phyloP scores from a whole-genome alignment of 2,888 invertebrate genomes.

The Ennomos fuscantarius region DNA sequence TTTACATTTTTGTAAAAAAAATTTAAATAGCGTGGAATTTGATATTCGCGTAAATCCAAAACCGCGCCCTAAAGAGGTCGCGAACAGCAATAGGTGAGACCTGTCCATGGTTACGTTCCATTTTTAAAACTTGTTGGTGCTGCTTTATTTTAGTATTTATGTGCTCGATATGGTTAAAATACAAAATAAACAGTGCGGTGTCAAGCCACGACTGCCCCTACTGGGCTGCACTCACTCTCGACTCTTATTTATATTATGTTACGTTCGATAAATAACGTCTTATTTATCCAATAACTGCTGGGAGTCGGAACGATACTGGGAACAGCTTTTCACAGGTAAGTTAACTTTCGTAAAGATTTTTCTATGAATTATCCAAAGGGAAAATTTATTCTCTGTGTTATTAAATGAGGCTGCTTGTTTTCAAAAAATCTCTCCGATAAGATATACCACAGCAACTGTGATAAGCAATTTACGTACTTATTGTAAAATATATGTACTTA shows the following conservation, averaged over 20 bases:
- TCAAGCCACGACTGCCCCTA: conserved; percentile 45
- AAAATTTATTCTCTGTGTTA: conserved; percentile 9
- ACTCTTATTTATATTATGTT: conserved; percentile 66
- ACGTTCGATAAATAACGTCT: conserved; percentile 66
- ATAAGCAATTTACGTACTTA: too few relatives aligned
- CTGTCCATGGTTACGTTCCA: too few relatives aligned
- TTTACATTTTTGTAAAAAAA: too few relatives aligned
- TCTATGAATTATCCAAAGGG: conserved; percentile 8
- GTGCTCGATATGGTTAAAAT: conserved; percentile 51
- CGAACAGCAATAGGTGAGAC: too few relatives aligned
- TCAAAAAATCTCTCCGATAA: neutral
- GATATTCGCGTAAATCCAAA: too few relatives aligned
- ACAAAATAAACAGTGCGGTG: conserved; percentile 68
- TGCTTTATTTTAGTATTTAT: too few relatives aligned
- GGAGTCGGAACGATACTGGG: conserved; percentile 27
- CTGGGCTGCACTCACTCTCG: conserved; percentile 38
- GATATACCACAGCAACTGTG: too few relatives aligned
- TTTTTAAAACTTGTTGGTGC: too few relatives aligned
- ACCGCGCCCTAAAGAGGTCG: too few relatives aligned
- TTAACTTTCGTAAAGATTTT: conserved; percentile 11
- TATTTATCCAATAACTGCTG: conserved; percentile 59
- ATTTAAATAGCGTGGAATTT: too few relatives aligned
- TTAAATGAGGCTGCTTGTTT: neutral
- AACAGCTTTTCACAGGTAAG: conserved; percentile 16
- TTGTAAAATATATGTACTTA: too few relatives aligned